Evolutionary conservation across 2,113 vertebrate genomes (phyloP).

Genomic region (Archilochus colubris): DNA sequence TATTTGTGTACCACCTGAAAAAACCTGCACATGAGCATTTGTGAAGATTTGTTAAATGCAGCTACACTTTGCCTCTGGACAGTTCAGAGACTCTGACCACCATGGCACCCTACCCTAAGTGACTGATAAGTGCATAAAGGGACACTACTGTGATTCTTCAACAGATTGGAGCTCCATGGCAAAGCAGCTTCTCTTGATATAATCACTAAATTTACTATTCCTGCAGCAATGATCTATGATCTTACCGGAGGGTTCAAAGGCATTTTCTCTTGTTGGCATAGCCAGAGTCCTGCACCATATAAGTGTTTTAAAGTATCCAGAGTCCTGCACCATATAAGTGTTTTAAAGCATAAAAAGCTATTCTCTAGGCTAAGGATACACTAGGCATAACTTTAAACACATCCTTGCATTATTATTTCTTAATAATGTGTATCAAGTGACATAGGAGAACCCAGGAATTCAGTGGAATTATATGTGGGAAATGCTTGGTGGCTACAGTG

Average conservation of each 20-base stretch:
- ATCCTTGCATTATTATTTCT: constrained; percentile 1
- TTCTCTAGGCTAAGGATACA: neutral
- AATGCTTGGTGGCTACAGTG: neutral
- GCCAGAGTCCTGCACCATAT: neutral
- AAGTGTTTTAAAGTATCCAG: neutral
- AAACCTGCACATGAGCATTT: neutral
- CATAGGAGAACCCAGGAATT: neutral
- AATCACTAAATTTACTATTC: neutral
- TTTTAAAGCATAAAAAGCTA: neutral
- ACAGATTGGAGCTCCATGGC: neutral
- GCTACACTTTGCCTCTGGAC: neutral
- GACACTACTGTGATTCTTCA: neutral
- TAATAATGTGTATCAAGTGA: neutral
- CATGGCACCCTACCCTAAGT: neutral
- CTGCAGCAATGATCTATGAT: neutral
- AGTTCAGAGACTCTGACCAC: neutral
- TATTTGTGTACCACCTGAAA: neutral
- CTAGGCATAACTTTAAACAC: neutral
- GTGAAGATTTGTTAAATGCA: neutral
- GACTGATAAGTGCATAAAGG: neutral
- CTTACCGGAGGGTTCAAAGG: neutral
- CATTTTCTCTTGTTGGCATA: neutral
- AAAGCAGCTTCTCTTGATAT: neutral
- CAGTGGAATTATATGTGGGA: neutral
- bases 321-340: neutral